Evolutionary conservation across 53 echinoderm and acorn worm species (phyloP).

Genomic region (Henricia sp.): DNA sequence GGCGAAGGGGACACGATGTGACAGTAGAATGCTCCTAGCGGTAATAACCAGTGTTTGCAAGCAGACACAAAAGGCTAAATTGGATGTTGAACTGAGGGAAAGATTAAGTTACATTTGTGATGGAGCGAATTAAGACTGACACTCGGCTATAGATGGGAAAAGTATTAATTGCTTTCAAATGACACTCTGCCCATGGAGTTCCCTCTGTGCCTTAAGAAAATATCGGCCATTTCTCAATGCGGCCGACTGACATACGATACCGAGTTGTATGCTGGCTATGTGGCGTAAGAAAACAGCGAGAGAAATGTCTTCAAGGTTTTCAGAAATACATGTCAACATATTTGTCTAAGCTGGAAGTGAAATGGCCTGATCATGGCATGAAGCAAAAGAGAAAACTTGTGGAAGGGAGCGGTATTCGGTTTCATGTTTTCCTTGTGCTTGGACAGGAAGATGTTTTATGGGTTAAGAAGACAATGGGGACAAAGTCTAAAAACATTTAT

Average conservation of each 20-base stretch:
- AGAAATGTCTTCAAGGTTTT: constrained; percentile 49
- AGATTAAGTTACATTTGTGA: constrained; percentile 60
- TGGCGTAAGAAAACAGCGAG: constrained; percentile 41
- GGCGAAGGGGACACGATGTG: constrained; percentile 51
- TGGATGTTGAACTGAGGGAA: constrained; percentile 58
- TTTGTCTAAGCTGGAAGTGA: constrained; percentile 26
- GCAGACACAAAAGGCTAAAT: constrained; percentile 62
- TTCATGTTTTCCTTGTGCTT: no score
- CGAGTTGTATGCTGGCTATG: constrained; percentile 14
- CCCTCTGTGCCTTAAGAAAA: constrained; percentile 51
- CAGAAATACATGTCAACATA: constrained; percentile 30
- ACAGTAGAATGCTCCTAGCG: constrained; percentile 57
- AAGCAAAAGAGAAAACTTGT: neutral
- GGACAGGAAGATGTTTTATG: no score
- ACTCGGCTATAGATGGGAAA: constrained; percentile 48
- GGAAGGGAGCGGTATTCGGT: neutral
- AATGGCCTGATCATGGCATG: constrained; percentile 8
- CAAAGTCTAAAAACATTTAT: no score
- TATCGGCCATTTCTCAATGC: constrained; percentile 48
- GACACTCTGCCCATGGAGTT: constrained; percentile 42
- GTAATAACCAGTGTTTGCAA: constrained; percentile 59
- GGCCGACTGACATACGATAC: constrained; percentile 56
- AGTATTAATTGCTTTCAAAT: constrained; percentile 63
- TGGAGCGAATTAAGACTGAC: constrained; percentile 62
- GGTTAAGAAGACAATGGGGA: neutral